Evolutionary conservation across 2,888 invertebrate species (phyloP).

Genomic region (Smittia aterrima): DNA sequence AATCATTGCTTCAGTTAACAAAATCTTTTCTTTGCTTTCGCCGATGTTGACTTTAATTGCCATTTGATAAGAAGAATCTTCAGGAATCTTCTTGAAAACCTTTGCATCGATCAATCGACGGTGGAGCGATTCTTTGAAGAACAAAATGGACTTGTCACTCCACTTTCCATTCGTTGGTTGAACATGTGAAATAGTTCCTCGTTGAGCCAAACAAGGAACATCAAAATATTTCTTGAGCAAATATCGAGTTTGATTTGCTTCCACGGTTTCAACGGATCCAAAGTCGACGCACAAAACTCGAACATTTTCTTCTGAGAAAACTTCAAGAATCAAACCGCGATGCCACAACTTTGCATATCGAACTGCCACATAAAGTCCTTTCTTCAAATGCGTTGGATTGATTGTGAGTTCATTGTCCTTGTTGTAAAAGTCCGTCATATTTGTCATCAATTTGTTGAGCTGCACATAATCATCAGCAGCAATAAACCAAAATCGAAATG

Average conservation of each 20-base stretch:
- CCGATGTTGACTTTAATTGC: not conserved
- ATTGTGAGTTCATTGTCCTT: not conserved
- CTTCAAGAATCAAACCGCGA: not conserved
- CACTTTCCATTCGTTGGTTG: not conserved
- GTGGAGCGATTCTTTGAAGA: not conserved
- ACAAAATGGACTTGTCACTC: not conserved
- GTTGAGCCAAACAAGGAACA: not conserved
- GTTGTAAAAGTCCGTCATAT: not conserved
- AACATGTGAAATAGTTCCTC: not conserved
- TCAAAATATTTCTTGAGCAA: not conserved
- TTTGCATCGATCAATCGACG: not conserved
- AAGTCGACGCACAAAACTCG: not conserved
- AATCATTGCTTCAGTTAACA: not conserved
- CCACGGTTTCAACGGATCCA: not conserved
- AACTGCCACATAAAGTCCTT: not conserved
- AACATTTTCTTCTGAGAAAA: not conserved
- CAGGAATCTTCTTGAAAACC: not conserved
- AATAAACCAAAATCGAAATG: not conserved
- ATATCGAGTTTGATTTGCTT: too few species aligned
- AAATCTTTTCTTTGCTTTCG: not conserved
- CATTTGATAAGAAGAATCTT: not conserved
- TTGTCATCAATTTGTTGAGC: not conserved
- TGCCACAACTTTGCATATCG: not conserved
- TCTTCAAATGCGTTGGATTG: not conserved
- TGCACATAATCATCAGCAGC: not conserved